Evolutionary conservation across 2,888 invertebrate species (phyloP), one percentile per base, ranked within the genome.

Genomic region (Allophyes oxyacanthae): DNA sequence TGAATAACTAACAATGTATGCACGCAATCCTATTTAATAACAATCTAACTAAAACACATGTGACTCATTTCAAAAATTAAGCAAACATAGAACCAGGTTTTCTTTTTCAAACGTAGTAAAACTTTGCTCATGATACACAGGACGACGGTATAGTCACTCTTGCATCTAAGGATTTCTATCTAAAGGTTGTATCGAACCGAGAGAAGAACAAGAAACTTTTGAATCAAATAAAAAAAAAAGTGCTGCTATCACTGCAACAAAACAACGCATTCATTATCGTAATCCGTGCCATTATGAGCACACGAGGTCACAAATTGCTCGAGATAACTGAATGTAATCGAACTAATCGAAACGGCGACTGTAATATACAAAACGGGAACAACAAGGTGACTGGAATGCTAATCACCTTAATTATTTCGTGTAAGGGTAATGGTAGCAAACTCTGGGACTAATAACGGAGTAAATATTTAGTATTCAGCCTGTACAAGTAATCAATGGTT

Each of bases 391-490:
- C 63, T 43, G 38, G 78, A 66, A 81, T 77, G 49, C 51, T 72
- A 82, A 81, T 70, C 50, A 52, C 49, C 61, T 53, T 74, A 75
- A 76, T 77, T 75, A 72, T 74, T 71, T 62, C 41, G 48, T 48
- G 52, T 58, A 32, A 52, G 58, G 59, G 34, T 62, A 66, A 66
- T 54, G 43, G 58, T 57, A 53, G 36, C 38, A 52, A 55, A 71
- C 51, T 40, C 58, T 57, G 62, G 49, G 67, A 62, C 59, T 61
- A 65, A 65, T 66, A 73, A 54, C 14, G n/a, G 43, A 58, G 33
- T 54, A n/a, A n/a, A n/a, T n/a, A 60, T 54, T 67, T 54, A 44
- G 49, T 58, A 64, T 60, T 62, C 57, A 41, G 40, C 13, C 28
- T 34, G 26, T 40, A 50, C 28, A 32, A n/a, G 33, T 57, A 54